These are phyloP conservation scores for Acanthosoma haemorrhoidale DNA, from an alignment of 2,888 invertebrate genomes.

Conservation along the genomic window DNA sequence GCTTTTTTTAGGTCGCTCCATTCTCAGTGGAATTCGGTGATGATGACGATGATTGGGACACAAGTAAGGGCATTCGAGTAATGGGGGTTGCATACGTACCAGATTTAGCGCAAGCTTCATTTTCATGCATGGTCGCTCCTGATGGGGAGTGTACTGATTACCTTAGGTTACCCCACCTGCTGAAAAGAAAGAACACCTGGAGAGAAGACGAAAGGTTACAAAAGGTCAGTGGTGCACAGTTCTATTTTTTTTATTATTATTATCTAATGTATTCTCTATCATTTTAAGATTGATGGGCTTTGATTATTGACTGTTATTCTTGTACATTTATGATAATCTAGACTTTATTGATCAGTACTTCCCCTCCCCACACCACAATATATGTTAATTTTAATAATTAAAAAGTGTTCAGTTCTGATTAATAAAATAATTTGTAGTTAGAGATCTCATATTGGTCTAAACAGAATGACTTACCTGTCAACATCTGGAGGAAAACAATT, in stretches of 20 bases:
- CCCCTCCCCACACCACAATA: too few species aligned
- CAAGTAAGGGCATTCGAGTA: constrained; percentile 73
- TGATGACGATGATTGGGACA: constrained; percentile 88
- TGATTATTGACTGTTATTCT: too few species aligned
- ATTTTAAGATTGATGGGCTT: too few species aligned
- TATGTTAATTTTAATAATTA: too few species aligned
- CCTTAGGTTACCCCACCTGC: constrained; percentile 76
- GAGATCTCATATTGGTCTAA: too few species aligned
- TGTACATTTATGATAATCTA: too few species aligned
- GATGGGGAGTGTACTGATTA: constrained; percentile 92
- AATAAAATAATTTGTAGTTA: too few species aligned
- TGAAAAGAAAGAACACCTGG: constrained; percentile 72
- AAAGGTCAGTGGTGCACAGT: constrained; percentile 47
- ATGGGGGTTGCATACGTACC: constrained; percentile 85
- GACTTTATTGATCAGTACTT: too few species aligned
- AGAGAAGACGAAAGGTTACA: constrained; percentile 60
- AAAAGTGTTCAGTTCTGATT: too few species aligned
- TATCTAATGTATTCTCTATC: too few species aligned
- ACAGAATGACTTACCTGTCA: too few species aligned
- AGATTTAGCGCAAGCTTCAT: constrained; percentile 77
- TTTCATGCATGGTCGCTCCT: constrained; percentile 77
- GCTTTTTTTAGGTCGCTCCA: constrained; percentile 59
- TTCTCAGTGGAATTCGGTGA: constrained; percentile 68
- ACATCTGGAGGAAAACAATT: too few species aligned
- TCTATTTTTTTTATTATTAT: neutral